Evolutionary conservation across 2,797 vertebrate species (phyloP).

Genomic region (Lagodon rhomboides): DNA sequence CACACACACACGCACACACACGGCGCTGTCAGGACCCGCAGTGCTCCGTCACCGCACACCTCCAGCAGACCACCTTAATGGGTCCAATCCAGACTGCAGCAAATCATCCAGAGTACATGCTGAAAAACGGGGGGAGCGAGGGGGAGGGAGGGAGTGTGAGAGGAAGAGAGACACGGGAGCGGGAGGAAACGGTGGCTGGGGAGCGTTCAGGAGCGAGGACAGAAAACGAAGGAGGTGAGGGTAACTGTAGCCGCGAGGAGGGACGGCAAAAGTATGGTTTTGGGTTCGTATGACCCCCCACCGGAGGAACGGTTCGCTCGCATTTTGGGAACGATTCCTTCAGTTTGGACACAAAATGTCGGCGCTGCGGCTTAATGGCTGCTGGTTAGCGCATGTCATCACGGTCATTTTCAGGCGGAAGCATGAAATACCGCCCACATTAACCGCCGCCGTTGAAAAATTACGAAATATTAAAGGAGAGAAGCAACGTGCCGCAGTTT

Average conservation of each 20-base stretch:
- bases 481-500: not conserved
- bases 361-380: conserved; percentile 43
- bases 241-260: not conserved
- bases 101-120: conserved; percentile 78
- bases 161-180: conserved; percentile 32
- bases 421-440: conserved; percentile 17
- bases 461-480: not conserved
- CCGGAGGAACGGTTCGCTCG: conserved; percentile 28
- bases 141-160: conserved; percentile 37
- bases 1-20: conserved; percentile 38
- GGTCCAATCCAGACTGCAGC: conserved; percentile 78
- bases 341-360: not conserved
- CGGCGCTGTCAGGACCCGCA: conserved; percentile 64
- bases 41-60: conserved; percentile 79
- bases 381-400: conserved; percentile 49
- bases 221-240: conserved; percentile 15
- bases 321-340: conserved; percentile 33
- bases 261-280: conserved; percentile 42
- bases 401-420: conserved; percentile 41
- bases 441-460: conserved; percentile 11
- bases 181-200: conserved; percentile 47
- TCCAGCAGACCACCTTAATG: conserved; percentile 80
- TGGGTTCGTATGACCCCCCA: conserved; percentile 37
- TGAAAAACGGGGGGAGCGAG: conserved; percentile 50
- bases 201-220: conserved; percentile 32